phyloP scores from a whole-genome alignment of 1,140 invertebrate species.

The Drosophila eugracilis region DNA sequence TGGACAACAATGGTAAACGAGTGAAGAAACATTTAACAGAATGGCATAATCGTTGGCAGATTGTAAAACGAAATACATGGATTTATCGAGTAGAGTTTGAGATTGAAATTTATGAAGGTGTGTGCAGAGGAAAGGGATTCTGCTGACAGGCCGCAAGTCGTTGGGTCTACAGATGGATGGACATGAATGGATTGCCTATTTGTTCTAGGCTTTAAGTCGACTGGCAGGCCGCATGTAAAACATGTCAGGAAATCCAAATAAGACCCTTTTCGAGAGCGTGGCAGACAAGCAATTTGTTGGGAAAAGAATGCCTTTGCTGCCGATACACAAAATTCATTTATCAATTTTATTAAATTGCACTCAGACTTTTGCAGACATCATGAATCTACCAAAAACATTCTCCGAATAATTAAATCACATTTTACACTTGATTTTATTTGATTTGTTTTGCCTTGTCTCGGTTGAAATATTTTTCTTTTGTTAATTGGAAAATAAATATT shows the following conservation, averaged over 20 bases:
- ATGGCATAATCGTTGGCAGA: constrained; percentile 1
- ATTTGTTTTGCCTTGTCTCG: constrained; percentile 5
- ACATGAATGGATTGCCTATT: constrained; percentile 27
- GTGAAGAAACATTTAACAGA: constrained; percentile 2
- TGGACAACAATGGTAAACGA: constrained; percentile 24
- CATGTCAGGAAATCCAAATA: constrained; percentile 29
- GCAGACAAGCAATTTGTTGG: constrained; percentile 24
- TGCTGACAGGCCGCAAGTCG: constrained; percentile 49
- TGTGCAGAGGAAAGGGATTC: neutral
- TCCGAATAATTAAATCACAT: constrained; percentile 19
- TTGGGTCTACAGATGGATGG: constrained; percentile 12
- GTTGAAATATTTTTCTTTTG: neutral
- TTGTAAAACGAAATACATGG: too few relatives aligned
- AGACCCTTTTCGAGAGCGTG: neutral
- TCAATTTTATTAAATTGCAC: constrained; percentile 17
- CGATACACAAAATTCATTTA: constrained; percentile 29
- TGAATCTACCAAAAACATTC: too few relatives aligned
- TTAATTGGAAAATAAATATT: neutral
- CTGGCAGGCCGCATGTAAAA: constrained; percentile 32
- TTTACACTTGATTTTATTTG: constrained; percentile 2
- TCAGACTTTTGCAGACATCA: too few relatives aligned
- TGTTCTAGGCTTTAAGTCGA: constrained; percentile 19
- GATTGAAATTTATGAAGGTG: constrained; percentile 31
- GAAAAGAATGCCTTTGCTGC: neutral
- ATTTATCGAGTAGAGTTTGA: constrained; percentile 12